Evolutionary conservation across 2,113 vertebrate genomes (phyloP), one percentile per base, ranked within the genome.

Genomic region (Dendropsophus ebraccatus): DNA sequence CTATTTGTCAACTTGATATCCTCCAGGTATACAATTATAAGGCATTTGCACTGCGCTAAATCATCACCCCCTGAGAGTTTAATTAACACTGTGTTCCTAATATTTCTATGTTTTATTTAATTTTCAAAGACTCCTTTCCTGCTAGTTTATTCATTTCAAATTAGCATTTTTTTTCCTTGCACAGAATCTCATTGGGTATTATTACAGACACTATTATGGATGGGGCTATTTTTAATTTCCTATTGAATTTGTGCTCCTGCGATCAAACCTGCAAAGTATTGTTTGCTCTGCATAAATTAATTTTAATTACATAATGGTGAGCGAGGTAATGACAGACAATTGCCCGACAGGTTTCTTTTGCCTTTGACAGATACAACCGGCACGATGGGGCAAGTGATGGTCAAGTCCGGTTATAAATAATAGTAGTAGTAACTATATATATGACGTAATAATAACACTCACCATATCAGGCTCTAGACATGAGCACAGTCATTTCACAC

Each of bases 61-160:
- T 45, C 58, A 47, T 62, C 56, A 47, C 56, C 56, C 78, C 56
- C 56, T 30, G 58, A 65, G 56, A 81, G 78, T 81, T 81, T 81
- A 80, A 80, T 80, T 81, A 81, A 81, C 78, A 81, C 78, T 76
- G 73, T 49, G 73, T 76, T 76, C 73, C 62, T 80, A 80, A 62
- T 80, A 60, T 80, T 80, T 80, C 35, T 80, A 80, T 80, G 54
- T 80, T 60, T 60, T 80, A 80, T 80, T 80, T 79, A 79, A 56
- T 81, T 81, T 81, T 81, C 58, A 62, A 81, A 81, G 78, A 62
- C 35, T 47, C 37, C 56, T 81, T 65, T 47, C 78, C 58, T 65
- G 58, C 23, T 37, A 56, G 56, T 65, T 65, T 65, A 81, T 81
- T 80, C 78, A 62, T 62, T 81, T 81, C n/a, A 67, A 49, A 81